Percentiles rank a stretch among this genome's conserved stretches.
Evolutionary conservation across 2,888 invertebrate genomes (phyloP).

Genomic region (Branchipolynoe longqiensis): DNA sequence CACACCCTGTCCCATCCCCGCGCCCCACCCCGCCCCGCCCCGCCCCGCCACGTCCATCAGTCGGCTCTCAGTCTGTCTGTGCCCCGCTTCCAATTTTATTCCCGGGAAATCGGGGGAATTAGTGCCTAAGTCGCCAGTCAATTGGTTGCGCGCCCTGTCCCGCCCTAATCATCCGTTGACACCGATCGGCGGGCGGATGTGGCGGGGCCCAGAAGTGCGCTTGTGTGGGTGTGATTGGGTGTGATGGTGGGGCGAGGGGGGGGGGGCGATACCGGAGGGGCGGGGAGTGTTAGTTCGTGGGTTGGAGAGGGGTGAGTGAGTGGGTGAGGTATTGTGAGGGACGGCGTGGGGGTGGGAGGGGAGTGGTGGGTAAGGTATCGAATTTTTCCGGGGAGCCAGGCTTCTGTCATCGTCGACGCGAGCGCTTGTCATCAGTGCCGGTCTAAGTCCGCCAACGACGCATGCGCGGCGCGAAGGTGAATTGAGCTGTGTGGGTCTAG

Average conservation of each 20-base stretch:
- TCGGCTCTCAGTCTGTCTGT: too few species aligned
- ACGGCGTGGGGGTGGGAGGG: background rate
- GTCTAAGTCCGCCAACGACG: slow-evolving; percentile 24
- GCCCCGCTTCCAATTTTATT: slow-evolving; percentile 49
- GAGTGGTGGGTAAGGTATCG: background rate
- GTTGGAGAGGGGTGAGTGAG: too few species aligned
- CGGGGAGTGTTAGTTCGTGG: too few species aligned
- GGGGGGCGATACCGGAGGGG: background rate
- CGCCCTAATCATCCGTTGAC: slow-evolving; percentile 44
- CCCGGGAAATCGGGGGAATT: slow-evolving; percentile 42
- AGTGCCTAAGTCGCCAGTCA: slow-evolving; percentile 45
- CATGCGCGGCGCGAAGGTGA: slow-evolving; percentile 21
- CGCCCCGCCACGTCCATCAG: too few species aligned
- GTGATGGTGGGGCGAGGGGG: background rate
- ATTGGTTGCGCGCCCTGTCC: slow-evolving; percentile 32
- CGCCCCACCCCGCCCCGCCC: background rate
- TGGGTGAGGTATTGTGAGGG: background rate
- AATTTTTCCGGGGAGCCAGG: too few species aligned
- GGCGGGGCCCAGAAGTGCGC: background rate
- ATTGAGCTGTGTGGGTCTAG: too few species aligned
- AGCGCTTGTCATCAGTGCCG: slow-evolving; percentile 25
- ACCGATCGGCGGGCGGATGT: slow-evolving; percentile 18
- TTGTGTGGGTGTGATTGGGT: too few species aligned
- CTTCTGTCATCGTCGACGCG: slow-evolving; percentile 38
- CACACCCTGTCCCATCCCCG: too few species aligned